A percentile compares a stretch with the other conserved stretches of the same genome.
These are phyloP conservation scores for Alosa sapidissima DNA, from an alignment of 2,797 vertebrate species.

Conservation along the genomic window DNA sequence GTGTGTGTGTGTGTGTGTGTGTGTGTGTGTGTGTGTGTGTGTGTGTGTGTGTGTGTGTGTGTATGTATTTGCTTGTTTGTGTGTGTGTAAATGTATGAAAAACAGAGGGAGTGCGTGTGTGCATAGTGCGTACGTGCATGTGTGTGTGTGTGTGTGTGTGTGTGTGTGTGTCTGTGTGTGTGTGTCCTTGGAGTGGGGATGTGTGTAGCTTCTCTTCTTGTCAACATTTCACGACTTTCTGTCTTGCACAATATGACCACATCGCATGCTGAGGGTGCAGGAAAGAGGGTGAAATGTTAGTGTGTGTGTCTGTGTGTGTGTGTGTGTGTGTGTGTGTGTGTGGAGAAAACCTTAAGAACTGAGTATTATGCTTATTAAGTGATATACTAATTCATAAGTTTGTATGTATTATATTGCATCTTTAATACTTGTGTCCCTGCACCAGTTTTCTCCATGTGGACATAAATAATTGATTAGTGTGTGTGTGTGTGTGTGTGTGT, in stretches of 20 bases:
- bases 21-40: neutral
- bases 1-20: neutral
- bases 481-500: neutral
- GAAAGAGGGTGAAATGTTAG: neutral
- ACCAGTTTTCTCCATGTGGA: too few species aligned
- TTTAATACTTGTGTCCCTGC: neutral
- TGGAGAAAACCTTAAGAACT: too few species aligned
- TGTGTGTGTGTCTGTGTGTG: neutral
- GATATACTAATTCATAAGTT: too few species aligned
- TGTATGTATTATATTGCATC: too few species aligned
- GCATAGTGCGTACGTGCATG: too few species aligned
- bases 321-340: neutral
- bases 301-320: neutral
- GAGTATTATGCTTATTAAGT: too few species aligned
- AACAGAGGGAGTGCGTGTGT: too few species aligned
- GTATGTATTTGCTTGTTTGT: neutral
- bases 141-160: neutral
- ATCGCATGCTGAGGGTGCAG: neutral
- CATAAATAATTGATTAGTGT: neutral
- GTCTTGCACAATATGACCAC: conserved; percentile 17
- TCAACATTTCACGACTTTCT: neutral
- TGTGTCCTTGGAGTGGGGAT: neutral
- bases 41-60: too few species aligned
- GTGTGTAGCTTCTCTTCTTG: neutral
- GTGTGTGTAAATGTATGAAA: neutral